phyloP scores from a whole-genome alignment of 2,113 vertebrate genomes.

The Boleophthalmus pectinirostris region DNA sequence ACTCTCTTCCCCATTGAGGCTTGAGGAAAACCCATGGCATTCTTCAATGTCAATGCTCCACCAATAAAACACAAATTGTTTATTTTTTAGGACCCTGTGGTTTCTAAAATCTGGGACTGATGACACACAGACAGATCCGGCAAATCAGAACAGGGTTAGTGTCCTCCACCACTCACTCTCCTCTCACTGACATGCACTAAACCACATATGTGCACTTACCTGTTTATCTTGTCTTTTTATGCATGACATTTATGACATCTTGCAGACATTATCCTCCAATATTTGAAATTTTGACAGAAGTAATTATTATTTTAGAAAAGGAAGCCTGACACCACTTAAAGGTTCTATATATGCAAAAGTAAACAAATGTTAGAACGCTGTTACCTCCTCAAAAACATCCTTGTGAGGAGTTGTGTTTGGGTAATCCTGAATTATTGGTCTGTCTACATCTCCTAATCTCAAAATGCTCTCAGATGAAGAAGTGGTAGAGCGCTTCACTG shows the following conservation, averaged over 20 bases:
- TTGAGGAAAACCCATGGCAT: constrained; percentile 56
- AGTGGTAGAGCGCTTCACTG: too few relatives aligned
- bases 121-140: constrained; percentile 78
- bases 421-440: too few relatives aligned
- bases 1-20: constrained; percentile 64
- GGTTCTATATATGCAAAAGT: too few relatives aligned
- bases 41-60: constrained; percentile 56
- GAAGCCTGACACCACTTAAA: too few relatives aligned
- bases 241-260: neutral
- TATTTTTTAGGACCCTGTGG: constrained; percentile 85
- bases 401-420: too few relatives aligned
- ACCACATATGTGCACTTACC: constrained; percentile 55
- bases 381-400: too few relatives aligned
- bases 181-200: constrained; percentile 82
- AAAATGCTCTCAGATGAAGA: too few relatives aligned
- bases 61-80: constrained; percentile 78
- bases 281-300: neutral
- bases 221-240: constrained; percentile 13
- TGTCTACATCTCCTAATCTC: too few relatives aligned
- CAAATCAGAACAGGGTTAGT: constrained; percentile 79
- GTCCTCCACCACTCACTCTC: constrained; percentile 75
- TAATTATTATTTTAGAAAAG: neutral
- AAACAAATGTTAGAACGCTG: too few relatives aligned
- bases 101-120: constrained; percentile 87
- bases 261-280: neutral